Conservation (phyloP, 2,888 invertebrate genomes). For the Callyntrura sp. region DNA sequence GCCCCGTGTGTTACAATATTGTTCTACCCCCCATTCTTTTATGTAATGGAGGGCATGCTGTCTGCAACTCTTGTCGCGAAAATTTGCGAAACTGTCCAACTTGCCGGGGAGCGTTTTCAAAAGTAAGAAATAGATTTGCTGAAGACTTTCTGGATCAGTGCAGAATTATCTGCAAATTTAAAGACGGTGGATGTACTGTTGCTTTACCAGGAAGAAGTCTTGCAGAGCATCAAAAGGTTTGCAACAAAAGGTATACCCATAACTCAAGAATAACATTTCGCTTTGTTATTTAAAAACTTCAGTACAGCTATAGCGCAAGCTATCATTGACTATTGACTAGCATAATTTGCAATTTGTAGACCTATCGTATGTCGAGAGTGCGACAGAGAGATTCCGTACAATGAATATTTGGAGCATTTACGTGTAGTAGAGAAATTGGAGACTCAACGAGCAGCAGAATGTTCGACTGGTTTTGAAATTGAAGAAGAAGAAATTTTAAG, state of each 20-base stretch:
- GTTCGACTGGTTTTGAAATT: constrained; percentile 80
- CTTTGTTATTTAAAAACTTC: too few relatives aligned
- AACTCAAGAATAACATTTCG: too few relatives aligned
- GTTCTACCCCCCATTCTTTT: constrained; percentile 76
- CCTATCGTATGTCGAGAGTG: constrained; percentile 79
- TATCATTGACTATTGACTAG: too few relatives aligned
- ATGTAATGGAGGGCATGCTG: constrained; percentile 75
- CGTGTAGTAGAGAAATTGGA: constrained; percentile 72
- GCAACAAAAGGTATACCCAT: constrained; percentile 66
- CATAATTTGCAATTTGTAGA: too few relatives aligned
- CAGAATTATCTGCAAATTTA: constrained; percentile 70
- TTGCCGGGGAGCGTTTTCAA: constrained; percentile 70
- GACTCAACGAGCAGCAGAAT: constrained; percentile 76
- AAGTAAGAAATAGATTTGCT: constrained; percentile 74
- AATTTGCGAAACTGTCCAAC: constrained; percentile 74
- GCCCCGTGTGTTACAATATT: constrained; percentile 80
- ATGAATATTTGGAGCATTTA: constrained; percentile 76
- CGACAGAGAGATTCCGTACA: constrained; percentile 74
- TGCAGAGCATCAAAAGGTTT: constrained; percentile 51
- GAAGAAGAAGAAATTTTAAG: constrained; percentile 71
- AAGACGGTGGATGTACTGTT: constrained; percentile 65
- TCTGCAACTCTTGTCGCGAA: constrained; percentile 75
- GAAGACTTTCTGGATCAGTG: constrained; percentile 79
- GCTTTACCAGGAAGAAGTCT: constrained; percentile 50
- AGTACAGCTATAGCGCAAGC: too few relatives aligned